Evolutionary conservation across 2,888 invertebrate species (phyloP).

Genomic region (Rhagium mordax): DNA sequence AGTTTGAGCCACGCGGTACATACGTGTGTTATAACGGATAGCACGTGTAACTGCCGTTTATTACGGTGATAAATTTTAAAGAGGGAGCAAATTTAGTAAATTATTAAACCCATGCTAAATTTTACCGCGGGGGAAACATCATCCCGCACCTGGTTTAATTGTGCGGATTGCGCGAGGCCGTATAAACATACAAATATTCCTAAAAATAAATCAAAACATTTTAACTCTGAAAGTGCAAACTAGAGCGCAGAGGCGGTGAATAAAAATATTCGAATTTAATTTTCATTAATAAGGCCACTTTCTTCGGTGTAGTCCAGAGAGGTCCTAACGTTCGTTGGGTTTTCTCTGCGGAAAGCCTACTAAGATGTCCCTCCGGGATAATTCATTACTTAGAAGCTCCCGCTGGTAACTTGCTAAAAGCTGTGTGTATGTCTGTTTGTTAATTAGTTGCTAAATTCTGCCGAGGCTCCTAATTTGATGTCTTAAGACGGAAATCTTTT

Average conservation of each 20-base stretch:
- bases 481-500: not conserved
- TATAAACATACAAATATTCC: not conserved
- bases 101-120: constrained; percentile 20
- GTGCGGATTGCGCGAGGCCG: not conserved
- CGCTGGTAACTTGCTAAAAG: constrained; percentile 53
- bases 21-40: constrained; percentile 1
- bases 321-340: constrained; percentile 6
- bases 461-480: constrained; percentile 20
- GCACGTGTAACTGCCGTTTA: constrained; percentile 21
- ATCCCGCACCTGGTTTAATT: not conserved
- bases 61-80: constrained; percentile 25
- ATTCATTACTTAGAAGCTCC: constrained; percentile 51
- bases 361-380: constrained; percentile 53
- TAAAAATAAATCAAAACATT: not conserved
- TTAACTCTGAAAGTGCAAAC: not conserved
- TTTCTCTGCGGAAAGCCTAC: constrained; percentile 39
- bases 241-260: not conserved
- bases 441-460: constrained; percentile 51
- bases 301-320: constrained; percentile 5
- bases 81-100: constrained; percentile 19
- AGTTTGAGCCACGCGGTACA: not conserved
- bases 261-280: constrained; percentile 9
- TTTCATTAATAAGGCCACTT: constrained; percentile 22
- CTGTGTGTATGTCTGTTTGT: constrained; percentile 51
- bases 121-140: not conserved